Percentiles rank a stretch among this genome's conserved stretches.
Conservation (phyloP, 1,140 invertebrate species). For the Trichogramma pretiosum region DNA sequence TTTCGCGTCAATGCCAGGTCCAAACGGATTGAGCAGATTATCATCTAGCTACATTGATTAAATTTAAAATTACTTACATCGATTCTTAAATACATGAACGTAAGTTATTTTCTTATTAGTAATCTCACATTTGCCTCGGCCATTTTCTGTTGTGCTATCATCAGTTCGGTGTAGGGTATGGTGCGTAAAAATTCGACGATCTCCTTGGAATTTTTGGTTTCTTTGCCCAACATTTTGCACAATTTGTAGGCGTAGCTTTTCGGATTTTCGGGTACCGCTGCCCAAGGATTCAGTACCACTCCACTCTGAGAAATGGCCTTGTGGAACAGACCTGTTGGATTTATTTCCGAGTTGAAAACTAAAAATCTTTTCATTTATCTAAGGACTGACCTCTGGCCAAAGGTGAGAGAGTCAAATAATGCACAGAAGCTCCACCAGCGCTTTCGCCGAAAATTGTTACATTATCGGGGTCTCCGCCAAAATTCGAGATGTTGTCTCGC, state of each 20-base stretch:
- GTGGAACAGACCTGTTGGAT: constrained; percentile 56
- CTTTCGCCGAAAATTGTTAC: constrained; percentile 58
- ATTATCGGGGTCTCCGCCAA: constrained; percentile 52
- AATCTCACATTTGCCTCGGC: constrained; percentile 5
- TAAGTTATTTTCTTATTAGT: neutral
- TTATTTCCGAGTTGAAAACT: constrained; percentile 2
- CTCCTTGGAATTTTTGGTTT: constrained; percentile 19
- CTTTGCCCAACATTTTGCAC: constrained; percentile 30
- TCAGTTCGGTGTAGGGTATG: constrained; percentile 13
- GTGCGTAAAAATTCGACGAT: constrained; percentile 31
- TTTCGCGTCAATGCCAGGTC: neutral
- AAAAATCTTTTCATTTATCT: neutral
- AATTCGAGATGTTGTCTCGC: constrained; percentile 49
- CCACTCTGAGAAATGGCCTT: constrained; percentile 66
- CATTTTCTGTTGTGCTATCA: constrained; percentile 21
- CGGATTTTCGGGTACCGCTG: constrained; percentile 44
- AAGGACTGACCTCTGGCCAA: constrained; percentile 19
- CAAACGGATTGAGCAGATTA: neutral
- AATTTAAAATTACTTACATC: neutral
- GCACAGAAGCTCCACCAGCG: constrained; percentile 45
- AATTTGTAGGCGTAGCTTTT: constrained; percentile 31
- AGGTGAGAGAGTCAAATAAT: constrained; percentile 20
- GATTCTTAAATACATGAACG: neutral
- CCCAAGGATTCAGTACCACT: constrained; percentile 64
- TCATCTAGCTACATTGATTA: neutral